Conservation (phyloP, 1,140 invertebrate genomes). For the Zaprionus taronus region DNA sequence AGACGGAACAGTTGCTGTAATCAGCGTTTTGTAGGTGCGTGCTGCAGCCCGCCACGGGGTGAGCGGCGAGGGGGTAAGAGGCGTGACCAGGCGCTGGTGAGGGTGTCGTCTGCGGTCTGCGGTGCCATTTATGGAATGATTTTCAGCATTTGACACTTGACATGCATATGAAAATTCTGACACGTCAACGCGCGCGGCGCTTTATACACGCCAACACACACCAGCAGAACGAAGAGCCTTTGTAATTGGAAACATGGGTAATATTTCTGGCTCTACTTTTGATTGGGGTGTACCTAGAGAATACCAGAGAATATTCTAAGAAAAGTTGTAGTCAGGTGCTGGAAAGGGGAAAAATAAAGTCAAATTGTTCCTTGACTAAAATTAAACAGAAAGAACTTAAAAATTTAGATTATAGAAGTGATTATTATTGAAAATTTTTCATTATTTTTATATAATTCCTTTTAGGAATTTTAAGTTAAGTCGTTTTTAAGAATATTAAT, state of each 20-base stretch:
- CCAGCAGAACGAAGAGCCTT: constrained; percentile 13
- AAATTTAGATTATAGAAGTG: no score
- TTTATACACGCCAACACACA: constrained; percentile 54
- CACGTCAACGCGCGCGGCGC: constrained; percentile 75
- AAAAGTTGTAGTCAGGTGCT: neutral
- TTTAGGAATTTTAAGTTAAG: no score
- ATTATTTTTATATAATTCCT: no score
- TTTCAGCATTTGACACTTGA: constrained; percentile 77
- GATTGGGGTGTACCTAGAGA: neutral
- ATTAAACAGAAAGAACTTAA: neutral
- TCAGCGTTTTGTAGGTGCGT: constrained; percentile 75
- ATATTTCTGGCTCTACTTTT: constrained; percentile 45
- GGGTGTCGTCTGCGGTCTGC: constrained; percentile 1
- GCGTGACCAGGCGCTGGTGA: neutral
- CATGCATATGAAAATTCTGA: constrained; percentile 84
- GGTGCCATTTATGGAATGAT: constrained; percentile 52
- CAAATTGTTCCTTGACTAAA: neutral
- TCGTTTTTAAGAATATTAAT: no score
- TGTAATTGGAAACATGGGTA: constrained; percentile 75
- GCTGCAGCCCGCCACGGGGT: neutral
- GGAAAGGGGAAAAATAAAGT: neutral
- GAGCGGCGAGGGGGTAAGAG: neutral
- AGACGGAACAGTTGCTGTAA: constrained; percentile 56
- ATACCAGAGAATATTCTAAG: neutral
- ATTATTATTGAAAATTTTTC: no score